phyloP scores from a whole-genome alignment of 2,113 vertebrate genomes.

The Thymallus thymallus region DNA sequence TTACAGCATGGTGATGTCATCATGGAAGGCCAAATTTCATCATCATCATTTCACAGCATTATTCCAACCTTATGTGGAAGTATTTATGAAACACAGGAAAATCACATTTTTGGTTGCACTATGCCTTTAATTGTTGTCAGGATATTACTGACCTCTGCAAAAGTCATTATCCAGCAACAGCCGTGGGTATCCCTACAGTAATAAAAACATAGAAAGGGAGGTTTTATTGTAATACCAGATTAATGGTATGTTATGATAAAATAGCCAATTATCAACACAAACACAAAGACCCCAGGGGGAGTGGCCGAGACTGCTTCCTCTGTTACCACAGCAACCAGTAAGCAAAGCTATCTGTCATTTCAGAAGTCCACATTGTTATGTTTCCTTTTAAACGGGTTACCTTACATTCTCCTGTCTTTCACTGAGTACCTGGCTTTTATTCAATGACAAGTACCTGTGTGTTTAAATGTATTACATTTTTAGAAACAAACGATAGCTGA shows the following conservation, averaged over 20 bases:
- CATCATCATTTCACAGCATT: no score
- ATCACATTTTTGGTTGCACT: no score
- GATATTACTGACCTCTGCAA: constrained; percentile 40
- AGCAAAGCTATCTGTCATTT: constrained; percentile 71
- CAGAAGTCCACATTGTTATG: constrained; percentile 56
- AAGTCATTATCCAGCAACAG: constrained; percentile 54
- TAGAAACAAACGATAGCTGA: no score
- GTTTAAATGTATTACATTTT: no score
- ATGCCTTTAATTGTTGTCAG: no score
- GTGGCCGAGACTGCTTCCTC: constrained; percentile 53
- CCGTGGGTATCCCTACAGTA: constrained; percentile 25
- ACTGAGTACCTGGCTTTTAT: constrained; percentile 10
- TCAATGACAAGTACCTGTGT: constrained; percentile 35
- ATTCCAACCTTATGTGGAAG: no score
- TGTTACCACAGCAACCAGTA: constrained; percentile 66
- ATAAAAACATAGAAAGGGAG: constrained; percentile 43
- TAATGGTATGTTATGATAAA: constrained; percentile 66
- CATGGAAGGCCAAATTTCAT: no score
- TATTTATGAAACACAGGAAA: no score
- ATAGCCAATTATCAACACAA: constrained; percentile 61
- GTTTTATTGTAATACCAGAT: constrained; percentile 49
- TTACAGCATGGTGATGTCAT: no score
- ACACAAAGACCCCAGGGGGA: constrained; percentile 32
- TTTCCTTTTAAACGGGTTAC: constrained; percentile 50
- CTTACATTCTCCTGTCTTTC: constrained; percentile 20